Conservation (phyloP, 2,888 invertebrate genomes). For the Idaea biselata region DNA sequence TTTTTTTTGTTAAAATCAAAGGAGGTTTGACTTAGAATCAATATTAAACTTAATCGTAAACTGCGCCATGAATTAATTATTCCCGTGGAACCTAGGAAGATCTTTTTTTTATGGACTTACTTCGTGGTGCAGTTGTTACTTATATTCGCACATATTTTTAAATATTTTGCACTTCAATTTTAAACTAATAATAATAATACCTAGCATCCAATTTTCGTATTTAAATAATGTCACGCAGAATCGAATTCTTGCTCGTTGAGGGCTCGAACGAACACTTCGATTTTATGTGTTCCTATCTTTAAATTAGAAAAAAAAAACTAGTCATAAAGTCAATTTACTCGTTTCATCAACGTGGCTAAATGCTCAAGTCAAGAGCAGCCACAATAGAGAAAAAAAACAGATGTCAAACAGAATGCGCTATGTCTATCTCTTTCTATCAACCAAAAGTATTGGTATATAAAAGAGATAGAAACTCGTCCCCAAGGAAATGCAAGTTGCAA, state of each 20-base stretch:
- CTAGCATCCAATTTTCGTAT: conserved; percentile 7
- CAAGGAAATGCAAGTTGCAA: too few relatives aligned
- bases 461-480: neutral
- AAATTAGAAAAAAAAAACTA: conserved; percentile 2
- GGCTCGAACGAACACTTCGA: neutral
- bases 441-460: neutral
- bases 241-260: neutral
- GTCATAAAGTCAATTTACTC: conserved; percentile 13
- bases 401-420: neutral
- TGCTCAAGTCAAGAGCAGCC: neutral
- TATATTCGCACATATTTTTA: neutral
- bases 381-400: neutral
- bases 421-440: neutral
- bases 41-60: too few relatives aligned
- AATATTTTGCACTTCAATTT: neutral
- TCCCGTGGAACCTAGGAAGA: too few relatives aligned
- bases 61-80: too few relatives aligned
- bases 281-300: neutral
- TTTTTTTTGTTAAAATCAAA: too few relatives aligned
- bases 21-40: too few relatives aligned
- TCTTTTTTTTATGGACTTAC: too few relatives aligned
- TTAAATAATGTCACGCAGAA: neutral
- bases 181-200: too few relatives aligned
- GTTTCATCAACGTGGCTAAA: neutral
- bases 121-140: too few relatives aligned